phyloP scores from a whole-genome alignment of 2,797 vertebrate species.

The Australoheros facetus region DNA sequence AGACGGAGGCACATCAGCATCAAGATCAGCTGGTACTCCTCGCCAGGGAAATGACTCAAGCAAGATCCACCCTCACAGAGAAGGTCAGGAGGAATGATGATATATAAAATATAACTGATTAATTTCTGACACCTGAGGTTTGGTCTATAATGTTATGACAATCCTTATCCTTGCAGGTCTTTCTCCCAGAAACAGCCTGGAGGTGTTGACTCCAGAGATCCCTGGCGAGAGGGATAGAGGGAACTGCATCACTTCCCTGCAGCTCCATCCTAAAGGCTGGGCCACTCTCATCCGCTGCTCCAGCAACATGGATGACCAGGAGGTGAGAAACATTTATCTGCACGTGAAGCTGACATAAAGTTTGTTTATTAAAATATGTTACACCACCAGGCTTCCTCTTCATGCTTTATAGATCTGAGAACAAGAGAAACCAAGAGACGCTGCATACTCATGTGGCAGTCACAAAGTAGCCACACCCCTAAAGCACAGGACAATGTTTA shows the following conservation, averaged over 20 bases:
- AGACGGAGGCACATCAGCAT: constrained; percentile 88
- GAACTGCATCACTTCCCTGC: constrained; percentile 98
- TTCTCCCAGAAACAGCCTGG: constrained; percentile 95
- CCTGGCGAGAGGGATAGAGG: constrained; percentile 94
- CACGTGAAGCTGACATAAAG: neutral
- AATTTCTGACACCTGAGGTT: neutral
- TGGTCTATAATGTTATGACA: neutral
- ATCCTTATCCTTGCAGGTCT: constrained; percentile 78
- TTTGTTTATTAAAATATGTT: neutral
- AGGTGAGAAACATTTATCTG: constrained; percentile 78
- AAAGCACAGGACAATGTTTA: no score
- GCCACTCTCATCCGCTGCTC: constrained; percentile 96
- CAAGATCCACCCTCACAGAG: constrained; percentile 90
- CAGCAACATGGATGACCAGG: constrained; percentile 97
- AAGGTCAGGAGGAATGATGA: constrained; percentile 78
- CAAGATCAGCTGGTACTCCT: constrained; percentile 84
- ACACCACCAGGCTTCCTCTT: neutral
- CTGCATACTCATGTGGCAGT: no score
- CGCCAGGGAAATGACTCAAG: constrained; percentile 90
- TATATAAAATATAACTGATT: neutral
- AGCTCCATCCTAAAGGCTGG: constrained; percentile 98
- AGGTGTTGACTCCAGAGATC: constrained; percentile 93
- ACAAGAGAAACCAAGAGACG: no score
- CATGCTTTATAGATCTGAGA: neutral
- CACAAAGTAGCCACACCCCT: no score